Evolutionary conservation across 1,140 invertebrate genomes (phyloP).

Genomic region (Drosophila athabasca): DNA sequence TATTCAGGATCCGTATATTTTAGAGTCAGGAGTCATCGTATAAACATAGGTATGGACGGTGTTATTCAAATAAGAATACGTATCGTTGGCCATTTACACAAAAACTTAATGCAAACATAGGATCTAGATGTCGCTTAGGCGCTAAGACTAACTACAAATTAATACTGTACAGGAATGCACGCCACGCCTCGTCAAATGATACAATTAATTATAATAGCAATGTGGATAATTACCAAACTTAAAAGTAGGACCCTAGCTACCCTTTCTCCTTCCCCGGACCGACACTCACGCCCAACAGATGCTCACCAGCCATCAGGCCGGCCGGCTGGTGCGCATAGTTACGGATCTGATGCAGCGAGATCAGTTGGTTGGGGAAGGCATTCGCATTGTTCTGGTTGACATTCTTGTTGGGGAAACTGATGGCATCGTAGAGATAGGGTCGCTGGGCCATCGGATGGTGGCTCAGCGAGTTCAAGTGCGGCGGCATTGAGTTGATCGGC

Average conservation of each 20-base stretch:
- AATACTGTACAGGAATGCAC: constrained; percentile 77
- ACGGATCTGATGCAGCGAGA: constrained; percentile 97
- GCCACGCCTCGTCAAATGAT: constrained; percentile 48
- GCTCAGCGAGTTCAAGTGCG: constrained; percentile 90
- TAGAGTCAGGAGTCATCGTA: constrained; percentile 9
- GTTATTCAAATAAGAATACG: constrained; percentile 59
- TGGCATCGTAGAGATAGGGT: constrained; percentile 96
- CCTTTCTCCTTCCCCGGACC: constrained; percentile 83
- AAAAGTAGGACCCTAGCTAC: constrained; percentile 83
- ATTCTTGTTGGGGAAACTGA: constrained; percentile 89
- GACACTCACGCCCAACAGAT: constrained; percentile 82
- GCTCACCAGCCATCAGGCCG: constrained; percentile 81
- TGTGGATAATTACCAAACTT: constrained; percentile 49
- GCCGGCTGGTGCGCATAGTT: constrained; percentile 97
- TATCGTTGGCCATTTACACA: constrained; percentile 60
- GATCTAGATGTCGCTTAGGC: constrained; percentile 14
- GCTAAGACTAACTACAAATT: constrained; percentile 76
- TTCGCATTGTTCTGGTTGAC: constrained; percentile 86
- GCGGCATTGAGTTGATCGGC: constrained; percentile 95
- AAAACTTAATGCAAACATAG: constrained; percentile 38
- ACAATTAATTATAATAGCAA: not conserved
- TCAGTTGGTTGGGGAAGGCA: constrained; percentile 96
- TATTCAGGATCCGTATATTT: constrained; percentile 1
- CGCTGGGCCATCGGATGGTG: constrained; percentile 90
- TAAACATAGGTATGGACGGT: constrained; percentile 67